Base-by-base conservation (phyloP, 92 coral and sea anemone species). In the Pocillopora meandrina region DNA sequence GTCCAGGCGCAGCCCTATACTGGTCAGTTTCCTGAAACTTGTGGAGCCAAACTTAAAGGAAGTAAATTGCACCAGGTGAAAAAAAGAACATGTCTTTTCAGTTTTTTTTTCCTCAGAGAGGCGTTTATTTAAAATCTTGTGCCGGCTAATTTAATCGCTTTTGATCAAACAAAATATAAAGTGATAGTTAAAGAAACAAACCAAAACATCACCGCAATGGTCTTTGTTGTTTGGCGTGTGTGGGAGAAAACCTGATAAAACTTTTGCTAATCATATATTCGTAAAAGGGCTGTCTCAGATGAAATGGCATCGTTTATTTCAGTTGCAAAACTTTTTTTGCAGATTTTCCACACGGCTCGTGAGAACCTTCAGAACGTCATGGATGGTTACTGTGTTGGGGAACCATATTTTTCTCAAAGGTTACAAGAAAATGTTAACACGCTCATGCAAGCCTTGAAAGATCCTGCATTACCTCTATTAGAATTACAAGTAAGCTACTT, bases 401-500 rank as follows among this genome's bases (percentile, higher is more conserved):
- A 96, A 68, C 98, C 98, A 47, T 81, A 91, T 89, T 92, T 89
- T 66, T 85, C 84, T 16, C 87, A 84, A 20, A 85, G 85, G 23
- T 83, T 96, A 57, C 84, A 96, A 72, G 87, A 92, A 63, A 90
- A 94, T 85, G 96, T 96, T 12, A 81, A 55, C 18, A 80, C 80
- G 10, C 77, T 96, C n/a, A 89, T 95, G 78, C 89, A 83, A 81
- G 90, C 98, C 6, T 84, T 95, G 65, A 92, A 87, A 72, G 94
- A 95, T 74, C 98, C 98, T 0, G 97, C 95, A 18, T 84, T 95
- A 61, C 98, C 98, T 47, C 89, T 95, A 21, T 86, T 95, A 76
- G 98, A 95, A 83, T 75, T 95, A 35, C 95, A 95, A 94, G 98
- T 93, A 42, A 61, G 85, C 33, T 56, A 23, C 34, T 18, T 3